A percentile compares a stretch with the other conserved stretches of the same genome.
Evolutionary conservation across 2,113 vertebrate genomes (phyloP).

Genomic region (Callithrix jacchus): DNA sequence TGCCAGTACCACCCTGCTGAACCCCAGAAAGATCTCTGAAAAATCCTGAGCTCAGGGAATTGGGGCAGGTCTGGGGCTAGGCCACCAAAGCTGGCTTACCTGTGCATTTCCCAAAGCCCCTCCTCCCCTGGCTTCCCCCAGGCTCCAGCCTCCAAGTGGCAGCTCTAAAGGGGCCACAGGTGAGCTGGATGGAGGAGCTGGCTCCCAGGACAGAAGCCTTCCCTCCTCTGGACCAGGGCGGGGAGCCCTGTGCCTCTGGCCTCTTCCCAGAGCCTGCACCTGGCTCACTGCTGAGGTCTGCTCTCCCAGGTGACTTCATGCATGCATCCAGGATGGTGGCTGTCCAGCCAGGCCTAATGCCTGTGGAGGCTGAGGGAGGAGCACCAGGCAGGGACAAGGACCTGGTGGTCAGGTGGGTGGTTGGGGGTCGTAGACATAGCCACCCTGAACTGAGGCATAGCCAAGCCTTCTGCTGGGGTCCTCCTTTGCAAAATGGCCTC

Average conservation of each 20-base stretch:
- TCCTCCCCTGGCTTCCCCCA: background rate
- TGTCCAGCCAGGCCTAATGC: too few species aligned
- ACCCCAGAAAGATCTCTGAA: background rate
- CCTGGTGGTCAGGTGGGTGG: rapidly evolving
- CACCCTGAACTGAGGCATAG: rapidly evolving
- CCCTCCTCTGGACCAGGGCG: background rate
- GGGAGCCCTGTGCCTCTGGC: rapidly evolving
- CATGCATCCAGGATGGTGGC: rapidly evolving
- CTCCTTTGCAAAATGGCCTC: background rate
- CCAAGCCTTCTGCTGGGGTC: rapidly evolving
- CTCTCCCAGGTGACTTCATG: too few species aligned
- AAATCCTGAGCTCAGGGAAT: slow-evolving; percentile 20
- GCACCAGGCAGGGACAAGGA: too few species aligned
- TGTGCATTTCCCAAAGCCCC: slow-evolving; percentile 27
- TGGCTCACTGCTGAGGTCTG: rapidly evolving
- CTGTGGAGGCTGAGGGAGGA: rapidly evolving
- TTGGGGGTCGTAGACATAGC: rapidly evolving
- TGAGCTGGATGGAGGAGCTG: slow-evolving; percentile 50
- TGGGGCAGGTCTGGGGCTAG: slow-evolving; percentile 43
- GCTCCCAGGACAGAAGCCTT: background rate
- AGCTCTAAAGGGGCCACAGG: slow-evolving; percentile 18
- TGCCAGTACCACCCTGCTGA: background rate
- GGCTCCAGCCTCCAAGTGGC: slow-evolving; percentile 4
- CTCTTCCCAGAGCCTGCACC: background rate
- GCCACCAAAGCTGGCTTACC: slow-evolving; percentile 61